Evolutionary conservation across 2,797 vertebrate species (phyloP).

Genomic region (Garrulus glandarius): DNA sequence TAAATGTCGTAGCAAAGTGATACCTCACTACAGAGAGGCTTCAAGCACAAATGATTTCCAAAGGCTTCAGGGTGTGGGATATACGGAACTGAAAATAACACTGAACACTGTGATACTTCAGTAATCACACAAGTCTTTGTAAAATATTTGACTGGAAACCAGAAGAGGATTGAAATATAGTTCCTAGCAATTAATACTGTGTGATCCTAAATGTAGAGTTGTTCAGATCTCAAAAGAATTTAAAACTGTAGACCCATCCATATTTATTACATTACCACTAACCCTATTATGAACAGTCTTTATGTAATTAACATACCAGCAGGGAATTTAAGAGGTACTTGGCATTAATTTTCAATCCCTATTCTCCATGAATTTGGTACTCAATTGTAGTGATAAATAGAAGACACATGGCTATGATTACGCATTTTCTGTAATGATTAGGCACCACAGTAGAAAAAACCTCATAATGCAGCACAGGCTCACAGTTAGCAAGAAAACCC

Average conservation of each 20-base stretch:
- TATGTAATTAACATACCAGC: slow-evolving; percentile 54
- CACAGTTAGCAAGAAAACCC: not conserved
- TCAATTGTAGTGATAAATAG: slow-evolving; percentile 44
- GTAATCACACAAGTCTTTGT: not conserved
- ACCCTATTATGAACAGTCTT: slow-evolving; percentile 50
- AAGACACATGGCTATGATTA: slow-evolving; percentile 42
- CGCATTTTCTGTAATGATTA: not conserved
- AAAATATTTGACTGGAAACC: not conserved
- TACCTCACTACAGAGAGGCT: not conserved
- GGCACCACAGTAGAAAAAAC: not conserved
- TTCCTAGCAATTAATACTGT: not conserved
- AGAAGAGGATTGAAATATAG: not conserved
- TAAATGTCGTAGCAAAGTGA: slow-evolving; percentile 20
- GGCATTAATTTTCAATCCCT: slow-evolving; percentile 50
- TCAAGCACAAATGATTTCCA: slow-evolving; percentile 14
- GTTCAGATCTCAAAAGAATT: slow-evolving; percentile 43
- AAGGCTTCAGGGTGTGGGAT: slow-evolving; percentile 1
- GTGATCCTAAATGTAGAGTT: not conserved
- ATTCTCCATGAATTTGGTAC: slow-evolving; percentile 35
- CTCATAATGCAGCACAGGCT: not conserved
- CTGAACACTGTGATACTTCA: not conserved
- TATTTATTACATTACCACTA: slow-evolving; percentile 59
- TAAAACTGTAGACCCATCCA: slow-evolving; percentile 29
- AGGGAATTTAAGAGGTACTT: slow-evolving; percentile 55
- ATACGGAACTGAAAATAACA: not conserved